These are phyloP conservation scores for Lepas anatifera DNA, from an alignment of 2,888 invertebrate genomes.

Conservation along the genomic window DNA sequence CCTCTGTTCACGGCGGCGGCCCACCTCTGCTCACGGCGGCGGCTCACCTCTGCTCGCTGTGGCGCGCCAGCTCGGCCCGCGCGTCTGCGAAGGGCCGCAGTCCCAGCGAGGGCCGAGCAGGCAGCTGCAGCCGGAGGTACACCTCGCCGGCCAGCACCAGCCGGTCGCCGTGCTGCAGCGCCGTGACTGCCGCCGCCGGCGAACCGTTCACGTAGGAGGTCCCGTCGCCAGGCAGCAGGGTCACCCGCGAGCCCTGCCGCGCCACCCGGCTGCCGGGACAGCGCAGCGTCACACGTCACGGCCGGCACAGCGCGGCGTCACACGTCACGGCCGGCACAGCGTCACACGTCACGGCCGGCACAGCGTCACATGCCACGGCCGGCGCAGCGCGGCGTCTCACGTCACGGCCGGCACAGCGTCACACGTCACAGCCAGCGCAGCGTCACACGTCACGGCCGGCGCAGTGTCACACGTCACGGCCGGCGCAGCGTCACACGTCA, in stretches of 20 bases:
- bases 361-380: too few species aligned
- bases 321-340: too few species aligned
- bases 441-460: too few species aligned
- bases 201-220: neutral
- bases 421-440: too few species aligned
- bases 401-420: too few species aligned
- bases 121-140: slow-evolving; percentile 41
- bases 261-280: neutral
- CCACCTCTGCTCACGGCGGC: too few species aligned
- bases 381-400: too few species aligned
- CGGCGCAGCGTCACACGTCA: too few species aligned
- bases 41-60: neutral
- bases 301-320: neutral
- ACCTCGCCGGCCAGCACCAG: slow-evolving; percentile 45
- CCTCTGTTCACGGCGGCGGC: too few species aligned
- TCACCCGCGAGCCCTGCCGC: neutral
- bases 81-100: neutral
- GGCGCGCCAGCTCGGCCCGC: neutral
- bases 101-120: slow-evolving; percentile 18
- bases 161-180: slow-evolving; percentile 43
- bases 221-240: neutral
- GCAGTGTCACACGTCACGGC: too few species aligned
- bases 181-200: slow-evolving; percentile 28
- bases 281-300: neutral
- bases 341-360: too few species aligned